phyloP scores from a whole-genome alignment of 1,140 invertebrate genomes.

The Orchestia grillus region DNA sequence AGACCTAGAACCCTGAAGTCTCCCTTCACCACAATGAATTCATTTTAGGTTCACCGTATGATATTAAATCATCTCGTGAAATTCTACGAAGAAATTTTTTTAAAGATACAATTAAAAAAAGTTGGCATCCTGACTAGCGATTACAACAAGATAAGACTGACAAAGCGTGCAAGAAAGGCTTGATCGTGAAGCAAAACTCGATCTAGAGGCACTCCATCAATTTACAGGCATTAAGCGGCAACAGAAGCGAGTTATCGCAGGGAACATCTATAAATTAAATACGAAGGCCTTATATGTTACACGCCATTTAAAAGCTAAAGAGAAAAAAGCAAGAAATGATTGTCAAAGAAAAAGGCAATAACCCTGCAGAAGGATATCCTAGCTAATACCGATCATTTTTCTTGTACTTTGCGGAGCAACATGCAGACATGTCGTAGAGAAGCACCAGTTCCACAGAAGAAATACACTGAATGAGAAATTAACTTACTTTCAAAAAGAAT shows the following conservation, averaged over 20 bases:
- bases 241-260: conserved; percentile 17
- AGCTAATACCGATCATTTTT: neutral
- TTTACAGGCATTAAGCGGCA: neutral
- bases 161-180: neutral
- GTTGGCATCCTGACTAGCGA: neutral
- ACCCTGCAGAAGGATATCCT: conserved; percentile 8
- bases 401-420: conserved; percentile 21
- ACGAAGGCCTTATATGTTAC: neutral
- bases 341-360: conserved; percentile 52
- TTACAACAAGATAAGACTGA: neutral
- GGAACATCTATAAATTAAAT: neutral
- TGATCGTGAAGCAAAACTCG: conserved; percentile 16
- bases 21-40: neutral
- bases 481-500: neutral
- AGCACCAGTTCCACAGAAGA: neutral
- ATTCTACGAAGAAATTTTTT: neutral
- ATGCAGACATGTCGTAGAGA: conserved; percentile 14
- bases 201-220: conserved; percentile 31
- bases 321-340: conserved; percentile 28
- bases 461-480: neutral
- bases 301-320: conserved; percentile 16
- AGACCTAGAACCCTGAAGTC: neutral
- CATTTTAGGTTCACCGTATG: neutral
- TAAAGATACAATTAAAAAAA: neutral
- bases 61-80: neutral